Base-by-base conservation (phyloP, 23 tunicate genomes). In the Trididemnum nubilum region DNA sequence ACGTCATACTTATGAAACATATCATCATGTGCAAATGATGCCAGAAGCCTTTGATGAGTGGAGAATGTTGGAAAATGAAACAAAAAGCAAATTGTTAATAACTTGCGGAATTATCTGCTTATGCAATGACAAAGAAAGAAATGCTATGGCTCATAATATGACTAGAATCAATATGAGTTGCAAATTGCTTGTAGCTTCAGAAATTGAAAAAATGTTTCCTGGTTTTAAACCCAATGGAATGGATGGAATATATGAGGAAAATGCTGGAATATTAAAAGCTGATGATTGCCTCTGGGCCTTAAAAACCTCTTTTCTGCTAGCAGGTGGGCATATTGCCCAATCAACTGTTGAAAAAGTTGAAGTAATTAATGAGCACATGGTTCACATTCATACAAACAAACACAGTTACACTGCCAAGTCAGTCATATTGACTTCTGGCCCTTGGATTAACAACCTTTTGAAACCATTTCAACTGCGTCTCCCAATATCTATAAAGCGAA, bases 351-450 rank as follows among this genome's bases (percentile, higher is more conserved):
- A 36, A 34, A 27, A 64, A 23, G 23, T 85, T 19, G 35, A 77
- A 50, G 23, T 54, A 26, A 1, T 85, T 34, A 73, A 29, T 33
- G 64, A 25, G 33, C 34, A 35, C 34, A 51, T 33, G 35, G 89
- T 90, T 2, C 30, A 51, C 7, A 79, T 85, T 26, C 38, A 73
- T 50, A 90, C 96, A 26, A 34, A 51, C 9, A 71, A 71, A 7
- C 50, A 35, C 64, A 70, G 34, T 3, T 90, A 80, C 61, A 2
- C 9, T 15, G 57, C 81, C 27, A 85, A 81, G 59, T 54, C 85
- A 0, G 86, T 90, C 5, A 82, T 91, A 7, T 82, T 91, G 0
- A 69, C 91, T 35, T 91, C 91, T 71, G 97, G 97, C 24, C 73
- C 91, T 25, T 91, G 89, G 83, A 71, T 86, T 24, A 86, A 77